phyloP scores from a whole-genome alignment of 2,888 invertebrate species.

The Chrysolina oricalcia region DNA sequence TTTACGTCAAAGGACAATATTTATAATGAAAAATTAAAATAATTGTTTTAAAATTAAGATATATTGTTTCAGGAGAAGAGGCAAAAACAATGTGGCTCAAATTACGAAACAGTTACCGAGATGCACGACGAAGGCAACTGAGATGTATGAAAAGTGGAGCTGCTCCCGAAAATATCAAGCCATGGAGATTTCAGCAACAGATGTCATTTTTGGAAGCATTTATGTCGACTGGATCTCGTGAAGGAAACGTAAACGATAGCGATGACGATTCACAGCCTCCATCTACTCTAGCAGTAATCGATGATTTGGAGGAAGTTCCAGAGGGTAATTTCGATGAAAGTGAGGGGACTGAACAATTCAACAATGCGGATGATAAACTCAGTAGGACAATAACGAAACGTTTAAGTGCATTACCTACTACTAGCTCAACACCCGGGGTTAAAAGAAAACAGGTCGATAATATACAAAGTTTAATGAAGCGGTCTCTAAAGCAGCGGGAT shows the following conservation, averaged over 20 bases:
- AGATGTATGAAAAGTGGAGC: slow-evolving; percentile 28
- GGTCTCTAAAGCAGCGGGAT: slow-evolving; percentile 29
- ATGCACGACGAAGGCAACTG: slow-evolving; percentile 25
- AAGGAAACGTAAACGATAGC: slow-evolving; percentile 33
- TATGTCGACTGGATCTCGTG: slow-evolving; percentile 38
- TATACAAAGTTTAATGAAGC: slow-evolving; percentile 27
- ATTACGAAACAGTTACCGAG: slow-evolving; percentile 19
- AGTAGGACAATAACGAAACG: too few relatives aligned
- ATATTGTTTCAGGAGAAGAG: slow-evolving; percentile 23
- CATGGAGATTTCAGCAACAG: slow-evolving; percentile 45
- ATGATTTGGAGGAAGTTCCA: too few relatives aligned
- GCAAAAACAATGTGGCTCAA: slow-evolving; percentile 24
- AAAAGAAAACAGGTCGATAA: slow-evolving; percentile 31
- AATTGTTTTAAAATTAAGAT: too few relatives aligned
- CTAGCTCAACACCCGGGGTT: too few relatives aligned
- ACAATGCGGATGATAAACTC: slow-evolving; percentile 28
- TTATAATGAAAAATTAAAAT: too few relatives aligned
- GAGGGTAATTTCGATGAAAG: too few relatives aligned
- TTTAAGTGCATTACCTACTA: too few relatives aligned
- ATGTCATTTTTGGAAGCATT: slow-evolving; percentile 46
- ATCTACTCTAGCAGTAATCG: slow-evolving; percentile 24
- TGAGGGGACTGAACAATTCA: slow-evolving; percentile 23
- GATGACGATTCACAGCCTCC: slow-evolving; percentile 30
- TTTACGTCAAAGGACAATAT: too few relatives aligned
- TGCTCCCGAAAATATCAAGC: slow-evolving; percentile 28